phyloP scores from a whole-genome alignment of 2,888 invertebrate species.

The Drosophila tanythrix region DNA sequence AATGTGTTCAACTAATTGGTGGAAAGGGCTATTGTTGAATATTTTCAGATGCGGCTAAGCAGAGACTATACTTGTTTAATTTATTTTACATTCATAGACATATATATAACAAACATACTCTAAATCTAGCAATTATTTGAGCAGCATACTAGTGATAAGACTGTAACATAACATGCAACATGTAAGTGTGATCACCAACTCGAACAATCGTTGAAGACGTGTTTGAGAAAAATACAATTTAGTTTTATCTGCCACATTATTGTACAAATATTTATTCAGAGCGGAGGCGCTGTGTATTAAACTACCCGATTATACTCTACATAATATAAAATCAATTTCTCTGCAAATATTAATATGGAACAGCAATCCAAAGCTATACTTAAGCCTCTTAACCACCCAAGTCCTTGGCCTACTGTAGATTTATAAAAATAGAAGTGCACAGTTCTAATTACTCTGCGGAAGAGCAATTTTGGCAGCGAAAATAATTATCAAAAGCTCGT shows the following conservation, averaged over 20 bases:
- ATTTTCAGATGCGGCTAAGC: neutral
- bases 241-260: neutral
- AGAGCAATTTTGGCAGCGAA: conserved; percentile 37
- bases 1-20: conserved; percentile 1
- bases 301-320: neutral
- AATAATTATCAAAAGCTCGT: conserved; percentile 61
- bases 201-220: neutral
- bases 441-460: conserved; percentile 34
- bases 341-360: neutral
- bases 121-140: neutral
- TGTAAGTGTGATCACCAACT: no score
- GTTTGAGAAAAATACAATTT: no score
- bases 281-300: accelerated
- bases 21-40: neutral
- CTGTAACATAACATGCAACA: neutral
- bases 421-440: neutral
- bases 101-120: neutral
- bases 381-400: neutral
- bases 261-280: accelerated
- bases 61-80: neutral
- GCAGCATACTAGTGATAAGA: no score
- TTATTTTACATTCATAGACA: neutral
- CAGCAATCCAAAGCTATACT: no score
- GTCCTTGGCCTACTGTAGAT: conserved; percentile 18
- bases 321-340: neutral